These are phyloP conservation scores for Grapholita molesta DNA, from an alignment of 1,140 invertebrate genomes.

Conservation along the genomic window DNA sequence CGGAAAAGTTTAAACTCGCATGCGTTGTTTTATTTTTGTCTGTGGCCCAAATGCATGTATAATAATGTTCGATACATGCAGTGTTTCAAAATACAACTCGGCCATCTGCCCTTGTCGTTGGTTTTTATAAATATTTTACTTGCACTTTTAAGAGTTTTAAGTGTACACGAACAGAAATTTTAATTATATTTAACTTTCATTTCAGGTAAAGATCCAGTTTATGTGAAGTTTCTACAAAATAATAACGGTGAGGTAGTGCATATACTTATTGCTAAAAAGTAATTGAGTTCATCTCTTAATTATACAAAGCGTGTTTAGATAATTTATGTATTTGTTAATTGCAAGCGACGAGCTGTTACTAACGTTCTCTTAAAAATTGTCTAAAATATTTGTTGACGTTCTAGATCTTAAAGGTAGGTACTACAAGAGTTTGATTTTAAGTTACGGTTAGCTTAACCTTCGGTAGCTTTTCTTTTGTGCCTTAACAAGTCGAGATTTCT, in stretches of 20 bases:
- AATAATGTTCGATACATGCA: slow-evolving; percentile 47
- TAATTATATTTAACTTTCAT: slow-evolving; percentile 29
- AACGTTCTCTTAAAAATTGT: not conserved
- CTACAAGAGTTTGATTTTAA: too few relatives aligned
- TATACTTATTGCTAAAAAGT: slow-evolving; percentile 28
- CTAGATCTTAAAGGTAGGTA: too few relatives aligned
- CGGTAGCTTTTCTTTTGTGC: too few relatives aligned
- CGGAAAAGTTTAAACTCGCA: not conserved
- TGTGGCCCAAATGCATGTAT: slow-evolving; percentile 57
- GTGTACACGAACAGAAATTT: slow-evolving; percentile 2
- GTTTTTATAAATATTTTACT: slow-evolving; percentile 30
- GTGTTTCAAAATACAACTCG: slow-evolving; percentile 51
- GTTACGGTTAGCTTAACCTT: too few relatives aligned
- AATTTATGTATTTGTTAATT: not conserved
- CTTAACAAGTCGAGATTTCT: too few relatives aligned
- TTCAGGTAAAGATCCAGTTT: slow-evolving; percentile 37
- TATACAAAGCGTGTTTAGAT: slow-evolving; percentile 1
- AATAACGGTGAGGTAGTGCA: slow-evolving; percentile 39
- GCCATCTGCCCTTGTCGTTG: slow-evolving; percentile 26
- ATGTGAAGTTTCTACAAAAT: slow-evolving; percentile 18
- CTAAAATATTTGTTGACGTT: too few relatives aligned
- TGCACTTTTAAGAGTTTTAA: slow-evolving; percentile 32
- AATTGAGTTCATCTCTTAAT: slow-evolving; percentile 27
- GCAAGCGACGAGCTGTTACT: not conserved
- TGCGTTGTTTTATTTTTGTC: slow-evolving; percentile 33